Percentiles rank a stretch among this genome's conserved stretches.
phyloP scores from a whole-genome alignment of 2,797 vertebrate genomes.

The Sternarchorhynchus goeldii region DNA sequence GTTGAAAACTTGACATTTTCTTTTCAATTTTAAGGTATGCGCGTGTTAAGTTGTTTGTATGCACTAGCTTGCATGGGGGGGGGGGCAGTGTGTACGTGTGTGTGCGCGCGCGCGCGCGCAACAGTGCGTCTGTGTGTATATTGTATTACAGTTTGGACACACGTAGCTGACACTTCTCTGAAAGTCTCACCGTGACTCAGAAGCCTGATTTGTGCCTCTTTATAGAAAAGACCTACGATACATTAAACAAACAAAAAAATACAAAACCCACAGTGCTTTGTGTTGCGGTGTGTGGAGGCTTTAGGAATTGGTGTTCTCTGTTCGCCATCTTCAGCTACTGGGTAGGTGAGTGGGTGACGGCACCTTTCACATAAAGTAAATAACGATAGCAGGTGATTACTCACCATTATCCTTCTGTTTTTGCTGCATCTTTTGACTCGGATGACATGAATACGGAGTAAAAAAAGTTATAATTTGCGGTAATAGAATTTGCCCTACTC shows the following conservation, averaged over 20 bases:
- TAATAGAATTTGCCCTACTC: no score
- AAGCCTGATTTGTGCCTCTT: slow-evolving; percentile 72
- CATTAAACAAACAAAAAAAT: slow-evolving; percentile 34
- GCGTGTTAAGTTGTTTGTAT: slow-evolving; percentile 37
- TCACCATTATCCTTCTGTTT: slow-evolving; percentile 45
- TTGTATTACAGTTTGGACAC: slow-evolving; percentile 54
- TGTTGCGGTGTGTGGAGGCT: not conserved
- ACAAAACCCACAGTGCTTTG: slow-evolving; percentile 41
- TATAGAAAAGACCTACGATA: slow-evolving; percentile 43
- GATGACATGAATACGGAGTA: not conserved
- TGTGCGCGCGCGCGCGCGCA: slow-evolving; percentile 29
- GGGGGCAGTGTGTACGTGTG: slow-evolving; percentile 11
- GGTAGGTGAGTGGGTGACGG: not conserved
- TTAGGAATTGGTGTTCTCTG: no score
- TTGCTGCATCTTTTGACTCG: slow-evolving; percentile 41
- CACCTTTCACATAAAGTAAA: slow-evolving; percentile 45
- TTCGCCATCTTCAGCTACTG: no score
- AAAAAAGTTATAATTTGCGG: not conserved
- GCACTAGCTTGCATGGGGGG: slow-evolving; percentile 5
- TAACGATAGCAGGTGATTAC: slow-evolving; percentile 38
- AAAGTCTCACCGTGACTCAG: slow-evolving; percentile 60
- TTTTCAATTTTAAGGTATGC: slow-evolving; percentile 53
- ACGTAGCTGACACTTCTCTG: slow-evolving; percentile 56
- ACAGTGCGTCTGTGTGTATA: slow-evolving; percentile 35
- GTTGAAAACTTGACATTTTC: slow-evolving; percentile 67